Base-by-base conservation (phyloP, 2,797 vertebrate species). In the Rhinella marina region DNA sequence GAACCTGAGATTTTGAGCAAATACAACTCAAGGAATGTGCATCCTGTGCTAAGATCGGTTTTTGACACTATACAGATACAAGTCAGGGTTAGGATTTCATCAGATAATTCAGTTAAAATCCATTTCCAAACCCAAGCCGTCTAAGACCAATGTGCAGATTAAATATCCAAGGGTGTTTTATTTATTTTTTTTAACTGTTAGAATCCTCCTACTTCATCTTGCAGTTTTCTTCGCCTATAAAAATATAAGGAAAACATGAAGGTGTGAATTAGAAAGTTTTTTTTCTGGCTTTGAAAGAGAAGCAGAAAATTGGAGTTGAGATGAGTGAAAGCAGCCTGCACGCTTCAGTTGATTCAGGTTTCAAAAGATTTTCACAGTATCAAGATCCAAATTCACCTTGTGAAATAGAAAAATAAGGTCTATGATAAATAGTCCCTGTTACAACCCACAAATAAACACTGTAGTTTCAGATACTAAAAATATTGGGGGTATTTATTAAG, bases 241-340 rank as follows among this genome's bases (percentile, higher is more conserved):
- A 80, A 29, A 32, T 29, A 29, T 11, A 79, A 32, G 54, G 27
- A 79, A 56, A 79, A 61, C 56, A 61, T 80, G 56, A 17, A 80
- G 56, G 56, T 21, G 54, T 80, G 61, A 80, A 32, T 59, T 59
- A 29, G 56, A 80, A 80, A 21, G 25, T 82, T 75, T 72, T 87
- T 82, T 11, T 41, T 8, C 75, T 54, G 1, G 9, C 7, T 0
- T 64, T 50, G 48, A 72, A 73, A 21, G 61, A 72, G 14, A 77
- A 77, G 75, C 75, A 54, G 75, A 77, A 77, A 77, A 84, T 56
- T 77, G 29, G 13, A 75, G 19, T 77, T 41, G 25, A 56, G 62
- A 77, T 54, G 75, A 77, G 50, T 77, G 75, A 54, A 54, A 25
- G 73, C 75, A 7, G 75, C 48, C 23, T 54, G 23, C 75, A 77